Evolutionary conservation across 2,888 invertebrate genomes (phyloP).

Genomic region (Drosophila pseudotalamancana): DNA sequence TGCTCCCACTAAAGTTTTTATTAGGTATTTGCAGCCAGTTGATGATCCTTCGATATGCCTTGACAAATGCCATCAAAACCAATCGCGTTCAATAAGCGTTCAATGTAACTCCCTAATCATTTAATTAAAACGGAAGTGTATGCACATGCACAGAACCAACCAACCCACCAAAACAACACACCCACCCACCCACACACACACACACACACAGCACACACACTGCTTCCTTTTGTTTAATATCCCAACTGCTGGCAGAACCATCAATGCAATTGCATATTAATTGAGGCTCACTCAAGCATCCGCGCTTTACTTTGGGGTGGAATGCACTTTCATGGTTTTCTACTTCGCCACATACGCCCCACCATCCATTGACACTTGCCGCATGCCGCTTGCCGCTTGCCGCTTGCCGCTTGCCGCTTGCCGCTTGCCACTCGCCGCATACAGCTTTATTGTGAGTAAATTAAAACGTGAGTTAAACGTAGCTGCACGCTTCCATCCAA

Average conservation of each 20-base stretch:
- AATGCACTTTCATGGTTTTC: slow-evolving; percentile 13
- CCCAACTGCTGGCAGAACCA: slow-evolving; percentile 13
- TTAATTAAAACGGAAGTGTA: slow-evolving; percentile 35
- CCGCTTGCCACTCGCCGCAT: slow-evolving; percentile 14
- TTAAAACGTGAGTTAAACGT: slow-evolving; percentile 64
- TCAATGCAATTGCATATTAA: slow-evolving; percentile 63
- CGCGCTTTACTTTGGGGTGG: slow-evolving; percentile 9
- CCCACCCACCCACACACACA: background rate
- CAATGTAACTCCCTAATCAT: slow-evolving; percentile 40
- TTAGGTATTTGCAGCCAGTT: slow-evolving; percentile 51
- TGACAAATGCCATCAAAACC: slow-evolving; percentile 55
- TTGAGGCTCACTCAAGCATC: slow-evolving; percentile 50
- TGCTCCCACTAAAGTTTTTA: slow-evolving; percentile 50
- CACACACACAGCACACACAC: background rate
- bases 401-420: slow-evolving; percentile 1
- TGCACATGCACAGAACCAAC: background rate
- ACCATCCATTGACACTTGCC: slow-evolving; percentile 12
- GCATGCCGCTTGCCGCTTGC: background rate
- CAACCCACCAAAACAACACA: background rate
- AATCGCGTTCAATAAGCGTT: slow-evolving; percentile 29
- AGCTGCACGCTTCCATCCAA: slow-evolving; percentile 39
- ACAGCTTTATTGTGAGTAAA: slow-evolving; percentile 46
- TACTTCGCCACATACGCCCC: slow-evolving; percentile 2
- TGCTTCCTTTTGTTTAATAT: slow-evolving; percentile 34
- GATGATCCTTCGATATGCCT: slow-evolving; percentile 62